Percentiles rank a stretch among this genome's conserved stretches.
Evolutionary conservation across 2,113 vertebrate genomes (phyloP).

Genomic region (Panthera uncia): DNA sequence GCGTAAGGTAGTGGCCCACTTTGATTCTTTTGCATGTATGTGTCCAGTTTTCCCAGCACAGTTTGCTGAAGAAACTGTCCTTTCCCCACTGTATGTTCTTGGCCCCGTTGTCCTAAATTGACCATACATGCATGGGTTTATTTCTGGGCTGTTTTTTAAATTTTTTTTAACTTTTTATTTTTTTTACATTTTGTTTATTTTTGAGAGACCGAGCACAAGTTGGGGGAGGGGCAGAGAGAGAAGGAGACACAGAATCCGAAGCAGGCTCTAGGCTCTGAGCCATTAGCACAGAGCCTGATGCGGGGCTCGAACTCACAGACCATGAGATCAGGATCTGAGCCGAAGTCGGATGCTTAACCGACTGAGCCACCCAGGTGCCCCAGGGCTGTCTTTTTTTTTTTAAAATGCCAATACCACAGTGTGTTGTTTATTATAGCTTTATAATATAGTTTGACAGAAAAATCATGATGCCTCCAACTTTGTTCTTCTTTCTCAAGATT

Average conservation of each 20-base stretch:
- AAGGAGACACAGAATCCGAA: too few species aligned
- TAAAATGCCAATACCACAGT: background rate
- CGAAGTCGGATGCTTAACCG: too few species aligned
- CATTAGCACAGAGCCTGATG: too few species aligned
- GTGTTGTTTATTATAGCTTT: background rate
- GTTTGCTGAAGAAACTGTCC: background rate
- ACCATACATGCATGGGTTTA: background rate
- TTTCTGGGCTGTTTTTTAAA: background rate
- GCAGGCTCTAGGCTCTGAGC: too few species aligned
- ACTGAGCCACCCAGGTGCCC: too few species aligned
- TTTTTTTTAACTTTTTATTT: background rate
- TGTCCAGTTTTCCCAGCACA: background rate
- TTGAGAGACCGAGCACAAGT: too few species aligned
- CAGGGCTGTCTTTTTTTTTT: background rate
- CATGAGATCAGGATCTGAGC: too few species aligned
- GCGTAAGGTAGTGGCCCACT: background rate
- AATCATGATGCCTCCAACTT: background rate
- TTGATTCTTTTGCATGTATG: background rate
- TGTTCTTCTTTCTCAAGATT: background rate
- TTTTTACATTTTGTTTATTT: background rate
- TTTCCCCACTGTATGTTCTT: background rate
- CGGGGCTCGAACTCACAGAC: too few species aligned
- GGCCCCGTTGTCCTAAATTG: background rate
- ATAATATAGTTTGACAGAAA: background rate
- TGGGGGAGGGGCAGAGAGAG: too few species aligned